Percentiles rank a stretch among this genome's conserved stretches.
Conservation (phyloP, 2,797 vertebrate genomes). For the Coracias cyanogaster region DNA sequence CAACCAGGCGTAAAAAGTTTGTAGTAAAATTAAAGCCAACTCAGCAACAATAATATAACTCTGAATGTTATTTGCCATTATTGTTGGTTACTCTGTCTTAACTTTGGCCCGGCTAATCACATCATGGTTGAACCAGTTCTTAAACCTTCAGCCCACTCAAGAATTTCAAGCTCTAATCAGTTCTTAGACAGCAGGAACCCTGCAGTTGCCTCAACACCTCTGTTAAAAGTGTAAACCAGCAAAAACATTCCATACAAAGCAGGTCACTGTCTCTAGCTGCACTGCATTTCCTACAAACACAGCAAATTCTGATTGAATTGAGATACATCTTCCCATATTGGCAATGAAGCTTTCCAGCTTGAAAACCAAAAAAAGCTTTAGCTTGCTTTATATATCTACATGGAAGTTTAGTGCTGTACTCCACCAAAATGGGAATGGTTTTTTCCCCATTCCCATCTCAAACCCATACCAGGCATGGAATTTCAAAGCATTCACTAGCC, state of each 20-base stretch:
- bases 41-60: neutral
- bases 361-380: conserved; percentile 30
- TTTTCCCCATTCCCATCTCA: neutral
- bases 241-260: neutral
- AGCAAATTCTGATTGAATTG: neutral
- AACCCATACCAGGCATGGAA: neutral
- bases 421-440: neutral
- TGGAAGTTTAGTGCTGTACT: neutral
- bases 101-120: neutral
- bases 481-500: neutral
- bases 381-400: neutral
- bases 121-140: neutral
- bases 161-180: neutral
- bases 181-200: neutral
- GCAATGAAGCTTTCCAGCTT: neutral
- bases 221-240: conserved; percentile 1
- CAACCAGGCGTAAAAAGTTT: neutral
- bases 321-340: neutral
- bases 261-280: neutral
- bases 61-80: neutral
- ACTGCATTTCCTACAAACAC: conserved; percentile 17
- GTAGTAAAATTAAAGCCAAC: neutral
- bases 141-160: neutral
- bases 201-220: neutral
- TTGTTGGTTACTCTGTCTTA: neutral